A percentile compares a stretch with the other conserved stretches of the same genome.
phyloP scores from a whole-genome alignment of 2,797 vertebrate genomes.

The Helarctos malayanus region DNA sequence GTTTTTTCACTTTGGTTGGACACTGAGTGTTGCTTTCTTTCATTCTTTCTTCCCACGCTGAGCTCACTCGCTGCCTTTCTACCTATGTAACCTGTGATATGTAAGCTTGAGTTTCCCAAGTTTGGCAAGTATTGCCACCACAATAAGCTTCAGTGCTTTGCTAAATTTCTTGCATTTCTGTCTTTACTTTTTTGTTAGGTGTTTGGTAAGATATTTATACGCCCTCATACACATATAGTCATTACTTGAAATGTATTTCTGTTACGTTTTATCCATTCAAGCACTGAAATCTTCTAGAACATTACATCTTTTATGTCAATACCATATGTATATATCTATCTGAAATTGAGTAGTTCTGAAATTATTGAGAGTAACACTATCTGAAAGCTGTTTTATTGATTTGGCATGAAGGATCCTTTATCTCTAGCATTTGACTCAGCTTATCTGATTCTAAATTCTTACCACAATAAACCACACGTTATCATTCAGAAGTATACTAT shows the following conservation, averaged over 20 bases:
- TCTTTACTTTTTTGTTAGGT: not conserved
- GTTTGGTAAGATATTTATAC: not conserved
- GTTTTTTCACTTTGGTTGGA: not conserved
- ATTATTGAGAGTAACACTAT: not conserved
- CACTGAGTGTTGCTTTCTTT: not conserved
- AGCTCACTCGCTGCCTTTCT: not conserved
- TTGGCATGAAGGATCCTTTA: not conserved
- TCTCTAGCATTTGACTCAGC: not conserved
- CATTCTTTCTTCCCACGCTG: not conserved
- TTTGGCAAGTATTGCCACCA: not conserved
- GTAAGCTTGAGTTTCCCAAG: not conserved
- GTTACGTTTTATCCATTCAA: not conserved
- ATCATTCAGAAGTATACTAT: not conserved
- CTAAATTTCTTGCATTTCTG: not conserved
- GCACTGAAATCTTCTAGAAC: not conserved
- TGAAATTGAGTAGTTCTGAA: not conserved
- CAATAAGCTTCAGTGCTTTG: not conserved
- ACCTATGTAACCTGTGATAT: not conserved
- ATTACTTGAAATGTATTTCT: not conserved
- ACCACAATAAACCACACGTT: not conserved
- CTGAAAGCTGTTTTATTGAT: not conserved
- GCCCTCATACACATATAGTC: not conserved
- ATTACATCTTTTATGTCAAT: not conserved
- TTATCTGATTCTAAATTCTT: constrained; percentile 26
- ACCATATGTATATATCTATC: not conserved